Evolutionary conservation across 2,888 invertebrate species (phyloP).

Genomic region (Junonia oenone): DNA sequence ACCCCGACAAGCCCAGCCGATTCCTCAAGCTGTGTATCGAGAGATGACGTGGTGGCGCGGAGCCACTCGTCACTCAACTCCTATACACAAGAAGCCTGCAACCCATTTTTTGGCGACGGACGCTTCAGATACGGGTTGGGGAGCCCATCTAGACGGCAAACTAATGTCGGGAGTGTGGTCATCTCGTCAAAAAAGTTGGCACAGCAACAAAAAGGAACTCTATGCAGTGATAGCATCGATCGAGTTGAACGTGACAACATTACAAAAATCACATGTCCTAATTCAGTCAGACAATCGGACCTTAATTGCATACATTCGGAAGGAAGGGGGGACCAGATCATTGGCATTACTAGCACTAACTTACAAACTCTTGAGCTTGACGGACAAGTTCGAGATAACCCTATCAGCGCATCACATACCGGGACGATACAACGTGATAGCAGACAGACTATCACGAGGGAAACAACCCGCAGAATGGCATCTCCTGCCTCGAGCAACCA

Average conservation of each 20-base stretch:
- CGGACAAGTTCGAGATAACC: slow-evolving; percentile 13
- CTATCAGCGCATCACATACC: slow-evolving; percentile 25
- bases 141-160: slow-evolving; percentile 24
- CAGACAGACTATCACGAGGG: too few species aligned
- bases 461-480: slow-evolving; percentile 30
- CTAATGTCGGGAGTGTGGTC: slow-evolving; percentile 26
- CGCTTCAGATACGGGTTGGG: slow-evolving; percentile 31
- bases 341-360: slow-evolving; percentile 5
- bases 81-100: slow-evolving; percentile 7
- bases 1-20: slow-evolving; percentile 5
- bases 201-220: slow-evolving; percentile 32
- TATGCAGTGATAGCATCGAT: slow-evolving; percentile 26
- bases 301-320: slow-evolving; percentile 19
- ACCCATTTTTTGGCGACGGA: slow-evolving; percentile 29
- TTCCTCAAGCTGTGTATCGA: slow-evolving; percentile 16
- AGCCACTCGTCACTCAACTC: slow-evolving; percentile 13
- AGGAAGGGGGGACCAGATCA: slow-evolving; percentile 13
- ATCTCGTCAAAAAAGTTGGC: slow-evolving; percentile 23
- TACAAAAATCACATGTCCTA: slow-evolving; percentile 5
- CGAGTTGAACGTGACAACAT: neutral
- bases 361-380: neutral
- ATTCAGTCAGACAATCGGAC: slow-evolving; percentile 27
- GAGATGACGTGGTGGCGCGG: slow-evolving; percentile 27
- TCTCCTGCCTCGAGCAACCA: slow-evolving; percentile 15
- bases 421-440: slow-evolving; percentile 24